Evolutionary conservation across 2,797 vertebrate species (phyloP), one percentile per base, ranked within the genome.

Genomic region (Eupleurogrammus muticus): DNA sequence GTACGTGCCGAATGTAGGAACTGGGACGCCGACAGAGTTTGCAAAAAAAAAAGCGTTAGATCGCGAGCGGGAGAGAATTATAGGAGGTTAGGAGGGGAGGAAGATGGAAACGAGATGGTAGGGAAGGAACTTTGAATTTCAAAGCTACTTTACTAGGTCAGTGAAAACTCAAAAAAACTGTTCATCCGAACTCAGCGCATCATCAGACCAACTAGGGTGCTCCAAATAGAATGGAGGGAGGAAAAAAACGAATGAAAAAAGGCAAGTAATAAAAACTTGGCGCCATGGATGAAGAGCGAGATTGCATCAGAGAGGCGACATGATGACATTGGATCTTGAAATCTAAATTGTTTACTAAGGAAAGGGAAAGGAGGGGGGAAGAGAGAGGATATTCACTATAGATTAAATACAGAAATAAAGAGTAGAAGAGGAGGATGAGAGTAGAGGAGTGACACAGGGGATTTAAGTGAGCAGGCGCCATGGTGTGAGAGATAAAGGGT

Each of bases 141-240:
- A 82, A 82, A 90, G 85, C 69, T 80, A 75, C 72, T 90, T 89
- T 85, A 87, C 69, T 87, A 77, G 86, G 87, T 88, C 86, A 85
- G 72, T 81, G 75, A 81, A 85, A 87, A 73, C 70, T 75, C 73
- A 54, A 68, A 89, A 36, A 81, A 87, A 79, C 48, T 75, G 61
- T 73, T 85, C 70, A 77, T 83, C 53, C 81, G 42, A 81, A 89
- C 75, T 81, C 81, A 83, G 75, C 69, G 70, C 72, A 80, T 80
- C 67, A 81, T 75, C 68, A 76, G 55, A 82, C 71, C 70, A 83
- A 78, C 66, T 47, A 16, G 67, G 55, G 42, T 73, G 62, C 59
- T 79, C 70, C 32, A 76, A 82, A 73, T 66, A 56, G 10, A 28
- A 17, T 0, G 7, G n/a, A 24, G 28, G 19, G 19, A 28, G 12